A percentile compares a stretch with the other conserved stretches of the same genome.
Evolutionary conservation across 2,888 invertebrate genomes (phyloP).

Genomic region (Magallana nippona): DNA sequence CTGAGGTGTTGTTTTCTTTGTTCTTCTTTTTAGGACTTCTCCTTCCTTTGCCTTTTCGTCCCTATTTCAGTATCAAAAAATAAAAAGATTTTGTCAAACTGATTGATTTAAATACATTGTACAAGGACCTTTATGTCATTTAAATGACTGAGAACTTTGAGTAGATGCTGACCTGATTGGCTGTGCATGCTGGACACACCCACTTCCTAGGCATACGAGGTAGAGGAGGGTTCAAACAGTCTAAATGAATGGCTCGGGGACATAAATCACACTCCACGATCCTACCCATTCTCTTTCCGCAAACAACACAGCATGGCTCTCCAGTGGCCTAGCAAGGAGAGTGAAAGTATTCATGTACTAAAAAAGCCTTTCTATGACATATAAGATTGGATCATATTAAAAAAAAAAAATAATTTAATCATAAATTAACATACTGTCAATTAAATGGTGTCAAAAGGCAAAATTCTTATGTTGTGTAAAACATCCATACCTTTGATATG

Average conservation of each 20-base stretch:
- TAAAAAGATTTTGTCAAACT: background rate
- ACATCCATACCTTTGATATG: constrained; percentile 76
- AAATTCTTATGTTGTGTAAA: too few species aligned
- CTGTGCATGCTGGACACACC: constrained; percentile 92
- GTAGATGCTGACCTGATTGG: constrained; percentile 84
- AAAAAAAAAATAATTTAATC: too few species aligned
- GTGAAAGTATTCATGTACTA: background rate
- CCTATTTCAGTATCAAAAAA: constrained; percentile 15
- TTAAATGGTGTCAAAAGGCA: too few species aligned
- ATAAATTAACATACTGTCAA: too few species aligned
- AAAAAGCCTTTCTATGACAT: background rate
- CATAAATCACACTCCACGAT: constrained; percentile 94
- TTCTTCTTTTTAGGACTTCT: constrained; percentile 51
- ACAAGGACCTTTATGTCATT: too few species aligned
- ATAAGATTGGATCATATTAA: background rate
- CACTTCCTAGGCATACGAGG: constrained; percentile 90
- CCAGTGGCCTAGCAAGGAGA: constrained; percentile 84
- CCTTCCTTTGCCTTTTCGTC: constrained; percentile 41
- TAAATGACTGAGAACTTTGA: background rate
- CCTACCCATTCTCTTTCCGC: constrained; percentile 86
- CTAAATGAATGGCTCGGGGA: constrained; percentile 94
- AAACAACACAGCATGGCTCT: constrained; percentile 95
- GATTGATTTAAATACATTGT: background rate
- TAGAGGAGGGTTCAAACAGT: constrained; percentile 94
- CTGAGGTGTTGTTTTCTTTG: constrained; percentile 40